These are phyloP conservation scores for Hystrix cristata DNA, from an alignment of 2,113 vertebrate species.

Conservation along the genomic window DNA sequence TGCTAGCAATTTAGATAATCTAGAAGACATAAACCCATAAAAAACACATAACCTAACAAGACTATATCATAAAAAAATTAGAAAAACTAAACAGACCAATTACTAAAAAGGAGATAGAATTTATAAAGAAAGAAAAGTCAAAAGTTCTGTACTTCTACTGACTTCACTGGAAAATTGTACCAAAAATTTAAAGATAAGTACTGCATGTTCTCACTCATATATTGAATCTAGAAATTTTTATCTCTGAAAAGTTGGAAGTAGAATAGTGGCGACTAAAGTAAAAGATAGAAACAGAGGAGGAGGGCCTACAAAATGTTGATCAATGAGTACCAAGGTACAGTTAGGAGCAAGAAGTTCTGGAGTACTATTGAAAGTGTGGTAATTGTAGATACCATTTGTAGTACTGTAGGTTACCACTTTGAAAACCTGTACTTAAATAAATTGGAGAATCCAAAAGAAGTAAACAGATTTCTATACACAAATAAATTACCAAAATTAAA, in stretches of 20 bases:
- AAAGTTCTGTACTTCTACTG: background rate
- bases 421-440: background rate
- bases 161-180: background rate
- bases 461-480: background rate
- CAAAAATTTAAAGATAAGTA: background rate
- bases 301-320: background rate
- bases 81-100: background rate
- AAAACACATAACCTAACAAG: background rate
- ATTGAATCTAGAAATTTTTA: background rate
- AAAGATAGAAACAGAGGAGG: background rate
- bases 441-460: background rate
- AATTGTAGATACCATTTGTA: background rate
- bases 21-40: background rate
- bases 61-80: background rate
- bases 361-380: background rate
- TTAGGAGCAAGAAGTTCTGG: background rate
- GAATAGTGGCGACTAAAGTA: background rate
- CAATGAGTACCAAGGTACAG: background rate
- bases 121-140: background rate
- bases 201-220: background rate
- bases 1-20: background rate
- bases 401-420: background rate
- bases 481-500: background rate
- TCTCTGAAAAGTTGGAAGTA: background rate
- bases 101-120: background rate